These are phyloP conservation scores for Anorthoa munda DNA, from an alignment of 2,888 invertebrate genomes.

Conservation along the genomic window DNA sequence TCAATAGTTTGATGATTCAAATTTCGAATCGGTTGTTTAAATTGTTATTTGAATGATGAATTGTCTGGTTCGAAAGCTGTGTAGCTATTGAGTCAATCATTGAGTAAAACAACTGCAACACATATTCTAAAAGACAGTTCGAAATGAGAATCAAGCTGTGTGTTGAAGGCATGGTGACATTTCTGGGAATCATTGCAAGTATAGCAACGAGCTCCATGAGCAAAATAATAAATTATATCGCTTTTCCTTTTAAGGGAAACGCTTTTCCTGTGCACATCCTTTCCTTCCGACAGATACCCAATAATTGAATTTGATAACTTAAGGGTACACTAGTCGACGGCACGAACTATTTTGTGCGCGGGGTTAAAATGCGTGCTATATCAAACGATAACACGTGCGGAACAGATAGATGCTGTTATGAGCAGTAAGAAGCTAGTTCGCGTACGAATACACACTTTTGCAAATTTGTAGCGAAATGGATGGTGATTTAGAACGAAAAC, in stretches of 20 bases:
- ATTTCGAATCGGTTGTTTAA: slow-evolving; percentile 19
- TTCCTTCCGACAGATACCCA: neutral
- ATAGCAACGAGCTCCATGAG: neutral
- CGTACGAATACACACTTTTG: no score
- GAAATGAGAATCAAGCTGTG: neutral
- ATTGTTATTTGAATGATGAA: slow-evolving; percentile 17
- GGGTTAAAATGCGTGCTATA: no score
- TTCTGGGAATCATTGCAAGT: slow-evolving; percentile 2
- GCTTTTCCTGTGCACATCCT: slow-evolving; percentile 20
- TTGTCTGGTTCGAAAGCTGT: neutral
- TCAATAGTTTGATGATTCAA: slow-evolving; percentile 21
- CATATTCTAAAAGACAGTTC: no score
- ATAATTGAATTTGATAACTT: slow-evolving; percentile 12
- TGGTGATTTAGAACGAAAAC: no score
- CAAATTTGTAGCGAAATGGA: no score
- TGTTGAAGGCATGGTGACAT: neutral
- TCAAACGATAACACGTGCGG: no score
- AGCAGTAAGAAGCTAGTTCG: no score
- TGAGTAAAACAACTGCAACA: no score
- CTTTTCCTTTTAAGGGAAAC: slow-evolving; percentile 17
- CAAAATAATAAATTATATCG: slow-evolving; percentile 27
- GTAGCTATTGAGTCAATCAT: no score
- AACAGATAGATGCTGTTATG: no score
- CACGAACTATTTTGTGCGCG: no score
- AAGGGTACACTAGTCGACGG: no score